Conservation (phyloP, 1,140 invertebrate genomes). For the Eulimnadia texana region DNA sequence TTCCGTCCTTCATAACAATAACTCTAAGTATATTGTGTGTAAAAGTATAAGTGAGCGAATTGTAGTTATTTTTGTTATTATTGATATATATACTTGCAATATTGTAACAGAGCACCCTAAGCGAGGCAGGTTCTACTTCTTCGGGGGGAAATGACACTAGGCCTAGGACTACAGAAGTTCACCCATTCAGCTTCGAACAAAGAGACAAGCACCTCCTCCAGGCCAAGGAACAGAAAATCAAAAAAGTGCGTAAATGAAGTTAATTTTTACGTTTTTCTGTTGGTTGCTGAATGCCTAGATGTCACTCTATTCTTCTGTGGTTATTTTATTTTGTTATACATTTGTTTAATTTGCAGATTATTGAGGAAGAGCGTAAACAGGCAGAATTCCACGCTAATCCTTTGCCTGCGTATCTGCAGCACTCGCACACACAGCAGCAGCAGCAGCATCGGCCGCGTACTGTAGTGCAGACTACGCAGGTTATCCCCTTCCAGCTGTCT, state of each 20-base stretch:
- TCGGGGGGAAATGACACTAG: background rate
- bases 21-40: too few relatives aligned
- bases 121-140: background rate
- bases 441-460: background rate
- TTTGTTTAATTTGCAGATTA: background rate
- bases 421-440: background rate
- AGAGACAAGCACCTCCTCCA: background rate
- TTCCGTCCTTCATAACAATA: too few relatives aligned
- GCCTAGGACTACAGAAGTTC: background rate
- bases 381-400: background rate
- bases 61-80: background rate
- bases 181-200: background rate
- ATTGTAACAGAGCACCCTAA: background rate
- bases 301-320: background rate
- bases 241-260: too few relatives aligned
- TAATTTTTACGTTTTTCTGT: too few relatives aligned
- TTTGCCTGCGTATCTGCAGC: background rate
- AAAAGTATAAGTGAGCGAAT: background rate
- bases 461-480: background rate
- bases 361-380: constrained; percentile 2
- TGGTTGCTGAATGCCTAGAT: too few relatives aligned
- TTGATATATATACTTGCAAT: too few relatives aligned
- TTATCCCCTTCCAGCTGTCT: background rate
- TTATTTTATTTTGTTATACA: background rate
- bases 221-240: background rate